These are phyloP conservation scores for Cotesia typhae DNA, from an alignment of 1,140 invertebrate genomes.

Conservation along the genomic window DNA sequence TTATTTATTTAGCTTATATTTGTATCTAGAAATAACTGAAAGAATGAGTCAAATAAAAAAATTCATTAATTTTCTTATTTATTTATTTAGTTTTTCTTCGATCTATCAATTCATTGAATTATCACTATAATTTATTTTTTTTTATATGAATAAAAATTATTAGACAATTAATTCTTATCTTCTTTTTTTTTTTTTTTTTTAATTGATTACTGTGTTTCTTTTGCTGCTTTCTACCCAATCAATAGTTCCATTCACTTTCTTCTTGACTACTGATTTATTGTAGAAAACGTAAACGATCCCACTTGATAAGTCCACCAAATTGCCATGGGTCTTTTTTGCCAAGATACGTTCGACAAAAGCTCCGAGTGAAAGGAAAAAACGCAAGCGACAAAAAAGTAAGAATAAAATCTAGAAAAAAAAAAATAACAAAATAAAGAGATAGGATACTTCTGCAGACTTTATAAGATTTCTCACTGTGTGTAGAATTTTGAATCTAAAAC, in stretches of 20 bases:
- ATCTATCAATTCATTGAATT: no score
- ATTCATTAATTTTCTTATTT: no score
- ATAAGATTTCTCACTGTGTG: conserved; percentile 2
- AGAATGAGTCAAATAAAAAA: no score
- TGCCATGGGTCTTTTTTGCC: not conserved
- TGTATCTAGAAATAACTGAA: no score
- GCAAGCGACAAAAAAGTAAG: no score
- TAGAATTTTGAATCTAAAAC: no score
- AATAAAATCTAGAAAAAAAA: not conserved
- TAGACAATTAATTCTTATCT: not conserved
- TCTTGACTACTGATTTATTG: conserved; percentile 1
- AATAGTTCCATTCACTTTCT: conserved; percentile 4
- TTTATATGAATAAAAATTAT: no score
- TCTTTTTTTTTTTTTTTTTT: not conserved
- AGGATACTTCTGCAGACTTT: conserved; percentile 1
- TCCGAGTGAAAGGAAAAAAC: no score
- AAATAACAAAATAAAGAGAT: not conserved
- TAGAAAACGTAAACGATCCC: not conserved
- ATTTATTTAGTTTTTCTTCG: no score
- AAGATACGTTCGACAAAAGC: no score
- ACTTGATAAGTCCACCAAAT: conserved; percentile 11
- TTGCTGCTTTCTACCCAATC: not conserved
- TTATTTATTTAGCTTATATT: no score
- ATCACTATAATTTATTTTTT: no score
- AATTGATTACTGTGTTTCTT: not conserved